Evolutionary conservation across 37 sponge, comb jelly and placozoan genomes (phyloP).

Genomic region (Bolinopsis microptera): DNA sequence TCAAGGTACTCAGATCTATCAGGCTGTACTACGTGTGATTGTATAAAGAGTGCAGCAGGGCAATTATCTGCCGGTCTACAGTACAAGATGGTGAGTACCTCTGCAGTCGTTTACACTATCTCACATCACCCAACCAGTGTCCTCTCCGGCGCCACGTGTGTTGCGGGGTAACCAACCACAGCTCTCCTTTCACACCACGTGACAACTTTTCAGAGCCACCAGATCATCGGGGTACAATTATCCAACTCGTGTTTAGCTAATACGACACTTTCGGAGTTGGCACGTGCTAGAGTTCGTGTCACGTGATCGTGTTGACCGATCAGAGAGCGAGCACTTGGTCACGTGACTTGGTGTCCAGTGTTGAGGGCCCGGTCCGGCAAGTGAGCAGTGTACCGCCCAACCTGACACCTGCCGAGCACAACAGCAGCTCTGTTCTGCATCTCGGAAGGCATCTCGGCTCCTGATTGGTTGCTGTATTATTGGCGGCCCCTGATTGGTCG

Average conservation of each 20-base stretch:
- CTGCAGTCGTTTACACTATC: background rate
- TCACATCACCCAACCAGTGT: background rate
- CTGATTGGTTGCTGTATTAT: background rate
- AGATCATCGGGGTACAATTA: constrained; percentile 24
- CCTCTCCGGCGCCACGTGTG: background rate
- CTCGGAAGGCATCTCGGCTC: background rate
- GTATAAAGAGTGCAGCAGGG: background rate
- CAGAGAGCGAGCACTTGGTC: background rate
- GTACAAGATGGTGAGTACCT: background rate
- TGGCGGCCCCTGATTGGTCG: background rate
- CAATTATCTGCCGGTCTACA: constrained; percentile 27
- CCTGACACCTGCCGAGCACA: background rate
- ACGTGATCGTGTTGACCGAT: background rate
- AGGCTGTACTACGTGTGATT: background rate
- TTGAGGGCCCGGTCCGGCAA: background rate
- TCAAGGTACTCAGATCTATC: background rate
- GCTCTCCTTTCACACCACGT: background rate
- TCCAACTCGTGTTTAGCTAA: constrained; percentile 38
- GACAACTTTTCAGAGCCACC: background rate
- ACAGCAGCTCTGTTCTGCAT: background rate
- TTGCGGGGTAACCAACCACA: background rate
- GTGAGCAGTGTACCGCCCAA: background rate
- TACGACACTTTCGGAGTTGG: constrained; percentile 7
- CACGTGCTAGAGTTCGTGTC: constrained; percentile 30
- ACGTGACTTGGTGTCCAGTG: background rate